Conservation (phyloP, 2,888 invertebrate genomes). For the Oscheius sp. region DNA sequence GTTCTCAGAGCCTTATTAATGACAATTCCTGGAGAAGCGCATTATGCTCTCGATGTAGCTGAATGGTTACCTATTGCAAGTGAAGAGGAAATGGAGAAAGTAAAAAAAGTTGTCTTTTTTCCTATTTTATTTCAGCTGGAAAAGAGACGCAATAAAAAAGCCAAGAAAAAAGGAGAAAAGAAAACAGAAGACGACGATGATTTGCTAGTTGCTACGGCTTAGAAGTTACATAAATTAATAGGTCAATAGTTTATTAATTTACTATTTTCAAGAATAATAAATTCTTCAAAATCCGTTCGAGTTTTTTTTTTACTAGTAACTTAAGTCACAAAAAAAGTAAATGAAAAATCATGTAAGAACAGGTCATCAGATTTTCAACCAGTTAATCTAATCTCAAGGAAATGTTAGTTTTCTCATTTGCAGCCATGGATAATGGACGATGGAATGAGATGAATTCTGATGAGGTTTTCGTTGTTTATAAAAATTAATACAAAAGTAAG, state of each 20-base stretch:
- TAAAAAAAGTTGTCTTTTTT: conserved; percentile 19
- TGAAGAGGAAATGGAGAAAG: conserved; percentile 68
- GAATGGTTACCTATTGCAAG: conserved; percentile 61
- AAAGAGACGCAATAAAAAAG: conserved; percentile 59
- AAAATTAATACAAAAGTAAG: too few relatives aligned
- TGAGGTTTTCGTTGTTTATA: too few relatives aligned
- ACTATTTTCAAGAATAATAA: conserved; percentile 8
- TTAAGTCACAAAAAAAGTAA: too few relatives aligned
- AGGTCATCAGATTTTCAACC: too few relatives aligned
- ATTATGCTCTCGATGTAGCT: conserved; percentile 60
- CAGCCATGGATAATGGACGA: too few relatives aligned
- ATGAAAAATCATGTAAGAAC: too few relatives aligned
- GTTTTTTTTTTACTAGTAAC: too few relatives aligned
- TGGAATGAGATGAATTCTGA: too few relatives aligned
- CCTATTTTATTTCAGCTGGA: conserved; percentile 54
- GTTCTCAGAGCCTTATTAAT: conserved; percentile 56
- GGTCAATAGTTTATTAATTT: background rate
- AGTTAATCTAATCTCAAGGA: too few relatives aligned
- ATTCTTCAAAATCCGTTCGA: too few relatives aligned
- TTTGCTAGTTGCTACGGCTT: conserved; percentile 18
- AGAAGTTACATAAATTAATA: background rate
- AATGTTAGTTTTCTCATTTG: too few relatives aligned
- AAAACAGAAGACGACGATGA: conserved; percentile 40
- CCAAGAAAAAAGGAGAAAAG: conserved; percentile 58
- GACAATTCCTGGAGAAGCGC: conserved; percentile 59